A percentile compares a stretch with the other conserved stretches of the same genome.
Evolutionary conservation across 2,113 vertebrate species (phyloP).

Genomic region (Rousettus leschenaultii): DNA sequence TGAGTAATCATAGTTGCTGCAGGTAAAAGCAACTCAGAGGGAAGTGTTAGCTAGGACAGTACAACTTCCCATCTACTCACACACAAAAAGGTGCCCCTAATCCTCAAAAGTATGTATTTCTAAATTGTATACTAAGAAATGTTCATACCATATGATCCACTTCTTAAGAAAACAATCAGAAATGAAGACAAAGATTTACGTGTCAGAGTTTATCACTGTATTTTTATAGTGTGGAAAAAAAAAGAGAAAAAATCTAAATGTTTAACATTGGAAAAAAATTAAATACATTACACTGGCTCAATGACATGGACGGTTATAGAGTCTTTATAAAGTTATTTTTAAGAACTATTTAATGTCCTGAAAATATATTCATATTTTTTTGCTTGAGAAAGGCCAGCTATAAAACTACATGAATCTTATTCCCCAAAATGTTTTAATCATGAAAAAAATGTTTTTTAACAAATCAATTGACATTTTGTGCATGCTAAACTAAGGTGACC

Average conservation of each 20-base stretch:
- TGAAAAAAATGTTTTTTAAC: neutral
- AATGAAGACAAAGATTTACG: constrained; percentile 7
- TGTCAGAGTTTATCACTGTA: neutral
- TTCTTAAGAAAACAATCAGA: constrained; percentile 33
- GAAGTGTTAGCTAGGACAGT: neutral
- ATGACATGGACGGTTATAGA: neutral
- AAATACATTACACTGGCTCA: neutral
- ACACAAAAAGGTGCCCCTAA: neutral
- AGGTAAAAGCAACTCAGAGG: neutral
- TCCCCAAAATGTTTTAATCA: neutral
- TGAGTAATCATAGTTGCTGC: neutral
- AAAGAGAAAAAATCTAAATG: neutral
- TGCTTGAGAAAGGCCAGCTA: neutral
- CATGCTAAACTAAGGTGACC: neutral
- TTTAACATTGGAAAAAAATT: neutral
- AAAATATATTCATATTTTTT: neutral
- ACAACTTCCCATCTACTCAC: neutral
- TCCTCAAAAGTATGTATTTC: neutral
- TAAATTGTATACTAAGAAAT: neutral
- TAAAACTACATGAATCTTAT: constrained; percentile 1
- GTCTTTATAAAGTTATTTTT: neutral
- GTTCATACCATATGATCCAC: neutral
- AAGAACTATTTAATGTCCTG: neutral
- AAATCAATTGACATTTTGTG: neutral
- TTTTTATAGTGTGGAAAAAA: neutral